Conservation (phyloP, 2,113 vertebrate species). For the Corvus cornix region DNA sequence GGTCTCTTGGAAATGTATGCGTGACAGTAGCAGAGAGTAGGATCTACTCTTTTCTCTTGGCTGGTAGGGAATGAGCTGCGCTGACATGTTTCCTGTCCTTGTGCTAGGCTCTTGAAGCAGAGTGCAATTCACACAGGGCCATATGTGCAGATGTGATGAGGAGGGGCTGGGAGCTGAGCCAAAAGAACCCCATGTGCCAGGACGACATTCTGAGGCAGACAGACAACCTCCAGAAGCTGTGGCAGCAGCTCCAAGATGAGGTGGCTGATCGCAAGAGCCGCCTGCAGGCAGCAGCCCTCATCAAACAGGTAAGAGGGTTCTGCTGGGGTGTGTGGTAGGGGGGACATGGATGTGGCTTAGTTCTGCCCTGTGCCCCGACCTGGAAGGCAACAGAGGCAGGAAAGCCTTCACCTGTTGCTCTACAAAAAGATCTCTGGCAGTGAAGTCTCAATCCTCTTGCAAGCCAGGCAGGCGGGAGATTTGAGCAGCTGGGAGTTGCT, state of each 20-base stretch:
- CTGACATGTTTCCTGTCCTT: neutral
- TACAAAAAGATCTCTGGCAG: neutral
- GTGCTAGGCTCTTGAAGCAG: constrained; percentile 78
- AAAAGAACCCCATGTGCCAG: constrained; percentile 9
- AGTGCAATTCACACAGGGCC: constrained; percentile 78
- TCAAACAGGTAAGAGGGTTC: constrained; percentile 76
- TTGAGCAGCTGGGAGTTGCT: neutral
- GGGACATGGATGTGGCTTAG: neutral
- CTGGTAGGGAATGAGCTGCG: neutral
- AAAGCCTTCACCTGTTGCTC: neutral
- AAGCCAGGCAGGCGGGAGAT: neutral
- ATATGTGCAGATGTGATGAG: constrained; percentile 72
- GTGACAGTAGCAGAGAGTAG: neutral
- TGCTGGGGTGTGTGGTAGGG: neutral
- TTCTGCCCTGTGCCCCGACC: neutral
- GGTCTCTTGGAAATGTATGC: neutral
- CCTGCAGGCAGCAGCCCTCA: constrained; percentile 79
- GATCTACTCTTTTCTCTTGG: neutral
- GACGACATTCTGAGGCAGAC: constrained; percentile 73
- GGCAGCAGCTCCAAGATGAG: constrained; percentile 77
- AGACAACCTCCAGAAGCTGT: constrained; percentile 74
- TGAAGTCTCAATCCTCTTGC: neutral
- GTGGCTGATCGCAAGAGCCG: constrained; percentile 46
- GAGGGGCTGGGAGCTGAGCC: constrained; percentile 77
- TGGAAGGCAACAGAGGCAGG: neutral